Percentiles rank a stretch among this genome's conserved stretches.
phyloP scores from a whole-genome alignment of 2,888 invertebrate genomes.

The Calameuta idolon region DNA sequence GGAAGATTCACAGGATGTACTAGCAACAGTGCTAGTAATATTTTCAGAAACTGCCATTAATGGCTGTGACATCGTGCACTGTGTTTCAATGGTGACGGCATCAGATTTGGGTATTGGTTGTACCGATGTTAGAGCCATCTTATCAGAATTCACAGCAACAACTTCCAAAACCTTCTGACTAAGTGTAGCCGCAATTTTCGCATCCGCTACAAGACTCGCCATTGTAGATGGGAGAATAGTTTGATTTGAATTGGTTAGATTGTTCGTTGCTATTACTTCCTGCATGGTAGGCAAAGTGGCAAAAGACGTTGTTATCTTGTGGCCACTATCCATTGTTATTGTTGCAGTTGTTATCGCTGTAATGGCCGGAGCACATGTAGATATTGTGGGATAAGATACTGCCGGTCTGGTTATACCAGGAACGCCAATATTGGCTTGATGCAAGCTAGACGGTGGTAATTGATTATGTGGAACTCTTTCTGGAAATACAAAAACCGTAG shows the following conservation, averaged over 20 bases:
- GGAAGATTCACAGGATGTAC: not conserved
- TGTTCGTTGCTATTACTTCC: constrained; percentile 31
- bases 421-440: constrained; percentile 57
- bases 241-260: constrained; percentile 41
- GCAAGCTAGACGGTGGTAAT: constrained; percentile 55
- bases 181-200: constrained; percentile 56
- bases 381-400: constrained; percentile 31
- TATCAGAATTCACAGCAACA: constrained; percentile 25
- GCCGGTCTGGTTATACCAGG: constrained; percentile 44
- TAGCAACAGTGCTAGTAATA: not conserved
- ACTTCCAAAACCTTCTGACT: constrained; percentile 42
- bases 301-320: constrained; percentile 26
- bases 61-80: not conserved
- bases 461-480: constrained; percentile 46
- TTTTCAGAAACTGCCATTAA: not conserved
- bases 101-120: not conserved
- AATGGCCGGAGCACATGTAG: constrained; percentile 16
- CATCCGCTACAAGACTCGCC: constrained; percentile 55
- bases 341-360: not conserved
- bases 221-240: constrained; percentile 38
- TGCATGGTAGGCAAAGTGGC: constrained; percentile 26
- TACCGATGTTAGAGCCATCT: not conserved
- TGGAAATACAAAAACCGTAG: constrained; percentile 42
- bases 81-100: not conserved
- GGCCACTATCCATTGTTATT: constrained; percentile 13